Percentiles rank a stretch among this genome's conserved stretches.
phyloP scores from a whole-genome alignment of 2,113 vertebrate species.

The Natator depressus region DNA sequence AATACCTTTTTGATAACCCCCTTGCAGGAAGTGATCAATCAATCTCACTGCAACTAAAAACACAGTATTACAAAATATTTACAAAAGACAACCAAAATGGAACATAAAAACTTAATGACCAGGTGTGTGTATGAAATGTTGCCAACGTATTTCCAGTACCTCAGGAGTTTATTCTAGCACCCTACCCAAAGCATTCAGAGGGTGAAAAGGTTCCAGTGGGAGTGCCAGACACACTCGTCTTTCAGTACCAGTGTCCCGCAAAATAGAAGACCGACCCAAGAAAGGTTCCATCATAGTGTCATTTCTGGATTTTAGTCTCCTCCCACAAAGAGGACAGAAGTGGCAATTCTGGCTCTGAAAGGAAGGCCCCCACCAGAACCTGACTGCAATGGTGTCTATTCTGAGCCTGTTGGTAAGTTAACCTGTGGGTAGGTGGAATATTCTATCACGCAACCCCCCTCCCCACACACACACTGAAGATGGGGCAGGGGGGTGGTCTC shows the following conservation, averaged over 20 bases:
- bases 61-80: slow-evolving; percentile 72
- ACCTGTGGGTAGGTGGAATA: slow-evolving; percentile 33
- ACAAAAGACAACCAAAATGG: slow-evolving; percentile 56
- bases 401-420: slow-evolving; percentile 31
- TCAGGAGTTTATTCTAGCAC: slow-evolving; percentile 39
- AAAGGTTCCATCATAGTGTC: neutral
- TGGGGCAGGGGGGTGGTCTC: neutral
- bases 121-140: slow-evolving; percentile 42
- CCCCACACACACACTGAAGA: neutral
- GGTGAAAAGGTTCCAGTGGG: slow-evolving; percentile 27
- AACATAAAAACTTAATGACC: slow-evolving; percentile 55
- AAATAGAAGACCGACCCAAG: neutral
- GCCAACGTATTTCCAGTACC: slow-evolving; percentile 24
- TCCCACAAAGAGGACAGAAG: neutral
- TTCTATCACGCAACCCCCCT: neutral
- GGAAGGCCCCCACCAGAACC: neutral
- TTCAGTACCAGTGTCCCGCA: neutral
- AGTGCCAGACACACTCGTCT: neutral
- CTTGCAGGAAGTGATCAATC: slow-evolving; percentile 45
- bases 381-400: neutral
- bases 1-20: slow-evolving; percentile 57
- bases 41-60: slow-evolving; percentile 68
- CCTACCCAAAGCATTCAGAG: slow-evolving; percentile 29
- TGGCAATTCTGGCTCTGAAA: neutral
- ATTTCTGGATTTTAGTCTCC: neutral